Evolutionary conservation across 2,888 invertebrate species (phyloP).

Genomic region (Lomographa bimaculata): DNA sequence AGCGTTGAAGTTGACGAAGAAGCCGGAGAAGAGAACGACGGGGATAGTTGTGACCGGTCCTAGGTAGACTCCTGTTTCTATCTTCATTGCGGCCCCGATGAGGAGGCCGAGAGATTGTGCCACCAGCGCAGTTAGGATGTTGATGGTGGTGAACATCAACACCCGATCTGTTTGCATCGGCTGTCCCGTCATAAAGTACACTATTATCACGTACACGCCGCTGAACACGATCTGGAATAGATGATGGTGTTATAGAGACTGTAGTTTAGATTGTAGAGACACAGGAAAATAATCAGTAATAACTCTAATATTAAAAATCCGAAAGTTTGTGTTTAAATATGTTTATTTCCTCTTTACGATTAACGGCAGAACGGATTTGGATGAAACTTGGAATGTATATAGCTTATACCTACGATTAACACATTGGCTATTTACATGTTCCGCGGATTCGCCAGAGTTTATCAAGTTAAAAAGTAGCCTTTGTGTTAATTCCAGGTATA

Average conservation of each 20-base stretch:
- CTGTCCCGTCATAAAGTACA: constrained; percentile 98
- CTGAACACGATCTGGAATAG: constrained; percentile 91
- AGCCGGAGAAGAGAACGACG: constrained; percentile 95
- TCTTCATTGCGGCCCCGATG: constrained; percentile 95
- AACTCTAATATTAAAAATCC: too few species aligned
- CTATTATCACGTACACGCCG: constrained; percentile 93
- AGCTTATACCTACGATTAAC: too few species aligned
- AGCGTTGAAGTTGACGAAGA: constrained; percentile 96
- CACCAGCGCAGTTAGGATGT: constrained; percentile 93
- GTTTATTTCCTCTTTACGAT: too few species aligned
- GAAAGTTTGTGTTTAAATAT: too few species aligned
- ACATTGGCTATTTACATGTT: too few species aligned
- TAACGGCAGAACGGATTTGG: too few species aligned
- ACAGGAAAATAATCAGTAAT: too few species aligned
- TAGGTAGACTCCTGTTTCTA: constrained; percentile 89
- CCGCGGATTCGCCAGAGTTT: too few species aligned
- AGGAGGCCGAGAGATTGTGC: constrained; percentile 96
- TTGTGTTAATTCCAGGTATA: too few species aligned
- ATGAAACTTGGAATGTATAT: too few species aligned
- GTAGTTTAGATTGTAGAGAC: too few species aligned
- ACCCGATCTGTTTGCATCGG: constrained; percentile 94
- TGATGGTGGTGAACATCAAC: constrained; percentile 88
- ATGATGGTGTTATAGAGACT: background rate
- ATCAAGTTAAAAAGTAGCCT: too few species aligned
- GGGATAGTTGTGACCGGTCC: constrained; percentile 97